These are phyloP conservation scores for Pyrrhia umbra DNA, from an alignment of 2,888 invertebrate species.

Conservation along the genomic window DNA sequence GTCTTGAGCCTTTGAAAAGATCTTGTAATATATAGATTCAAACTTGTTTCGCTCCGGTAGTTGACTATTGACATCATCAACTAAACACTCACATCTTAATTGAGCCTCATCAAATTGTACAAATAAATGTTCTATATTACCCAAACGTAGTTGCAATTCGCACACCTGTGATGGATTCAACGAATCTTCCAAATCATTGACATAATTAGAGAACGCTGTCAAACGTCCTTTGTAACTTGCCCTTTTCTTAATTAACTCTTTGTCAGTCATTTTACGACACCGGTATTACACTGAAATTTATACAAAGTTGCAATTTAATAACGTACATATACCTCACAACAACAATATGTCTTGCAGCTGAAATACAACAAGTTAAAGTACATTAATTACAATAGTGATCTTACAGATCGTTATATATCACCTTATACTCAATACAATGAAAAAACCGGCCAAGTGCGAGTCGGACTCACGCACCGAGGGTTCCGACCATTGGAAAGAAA, in stretches of 20 bases:
- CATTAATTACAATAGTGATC: background rate
- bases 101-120: constrained; percentile 55
- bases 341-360: background rate
- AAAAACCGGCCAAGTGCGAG: no score
- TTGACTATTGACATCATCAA: constrained; percentile 34
- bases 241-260: background rate
- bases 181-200: constrained; percentile 15
- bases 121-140: constrained; percentile 44
- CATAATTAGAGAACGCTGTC: constrained; percentile 32
- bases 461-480: no score
- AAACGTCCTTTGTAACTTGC: constrained; percentile 18
- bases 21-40: constrained; percentile 8
- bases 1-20: background rate
- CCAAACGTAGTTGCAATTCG: constrained; percentile 49
- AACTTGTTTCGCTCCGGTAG: constrained; percentile 3
- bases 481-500: no score
- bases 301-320: background rate
- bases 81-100: constrained; percentile 39
- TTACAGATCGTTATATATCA: background rate
- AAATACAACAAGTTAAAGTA: background rate
- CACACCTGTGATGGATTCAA: constrained; percentile 19
- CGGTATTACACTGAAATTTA: background rate
- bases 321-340: background rate
- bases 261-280: constrained; percentile 5
- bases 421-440: no score